Conservation (phyloP, 2,797 vertebrate genomes). For the Danio aesculapii region DNA sequence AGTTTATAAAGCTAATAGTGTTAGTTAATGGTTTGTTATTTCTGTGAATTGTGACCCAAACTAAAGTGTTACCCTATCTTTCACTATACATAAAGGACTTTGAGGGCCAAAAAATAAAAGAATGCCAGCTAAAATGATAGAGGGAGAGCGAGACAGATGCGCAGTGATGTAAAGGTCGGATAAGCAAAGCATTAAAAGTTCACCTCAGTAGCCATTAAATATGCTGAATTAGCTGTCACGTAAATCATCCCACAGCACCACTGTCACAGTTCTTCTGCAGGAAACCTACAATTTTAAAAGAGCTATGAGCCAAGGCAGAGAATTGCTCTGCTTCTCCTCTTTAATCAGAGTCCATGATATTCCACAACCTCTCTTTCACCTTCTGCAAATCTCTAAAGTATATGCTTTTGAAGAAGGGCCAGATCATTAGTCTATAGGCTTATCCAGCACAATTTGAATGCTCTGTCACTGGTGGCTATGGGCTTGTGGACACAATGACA, state of each 20-base stretch:
- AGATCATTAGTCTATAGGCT: constrained; percentile 36
- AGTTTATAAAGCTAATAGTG: no score
- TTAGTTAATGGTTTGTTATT: no score
- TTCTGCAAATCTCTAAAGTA: constrained; percentile 3
- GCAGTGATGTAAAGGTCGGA: neutral
- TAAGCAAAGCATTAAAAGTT: constrained; percentile 21
- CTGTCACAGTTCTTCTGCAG: neutral
- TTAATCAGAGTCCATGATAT: constrained; percentile 7
- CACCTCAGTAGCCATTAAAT: constrained; percentile 3
- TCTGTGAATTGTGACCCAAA: no score
- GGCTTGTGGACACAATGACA: constrained; percentile 18
- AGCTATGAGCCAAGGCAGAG: neutral
- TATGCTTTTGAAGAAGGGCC: constrained; percentile 17
- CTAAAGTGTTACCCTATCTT: no score
- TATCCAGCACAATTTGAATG: constrained; percentile 35
- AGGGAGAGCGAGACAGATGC: neutral
- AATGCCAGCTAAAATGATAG: neutral
- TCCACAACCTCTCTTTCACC: constrained; percentile 2
- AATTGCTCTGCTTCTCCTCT: neutral
- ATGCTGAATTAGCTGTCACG: constrained; percentile 19
- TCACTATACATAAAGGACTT: neutral
- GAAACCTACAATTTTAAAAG: constrained; percentile 13
- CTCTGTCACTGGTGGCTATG: constrained; percentile 5
- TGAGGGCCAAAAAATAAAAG: constrained; percentile 1
- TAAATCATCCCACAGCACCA: constrained; percentile 19